Base-by-base conservation (phyloP, 2,888 invertebrate species). In the Isotomurus palustris region DNA sequence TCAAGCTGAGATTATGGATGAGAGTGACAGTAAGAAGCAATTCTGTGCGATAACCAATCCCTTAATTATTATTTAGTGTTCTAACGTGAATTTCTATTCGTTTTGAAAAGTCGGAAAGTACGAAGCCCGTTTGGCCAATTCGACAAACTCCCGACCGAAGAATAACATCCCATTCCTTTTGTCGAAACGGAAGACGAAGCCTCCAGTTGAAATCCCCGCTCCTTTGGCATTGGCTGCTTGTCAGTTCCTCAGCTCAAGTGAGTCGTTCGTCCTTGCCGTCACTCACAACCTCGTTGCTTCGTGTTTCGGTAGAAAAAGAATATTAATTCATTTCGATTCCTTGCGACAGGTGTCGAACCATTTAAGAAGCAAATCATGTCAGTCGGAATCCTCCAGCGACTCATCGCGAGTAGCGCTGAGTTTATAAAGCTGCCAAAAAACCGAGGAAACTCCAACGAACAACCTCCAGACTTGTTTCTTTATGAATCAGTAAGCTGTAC, bases 171-270 rank as follows among this genome's bases (percentile, higher is more conserved):
- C 68, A 8, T 66, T 60, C 27, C 47, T 22, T 50, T 21, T 49
- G 3, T 22, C 25, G 3, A 50, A 50, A 22, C 21, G 40, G 4
- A 84, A 86, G 71, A 87, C 87, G 72, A 83, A 84, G 72, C 87
- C 87, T 72, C 81, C 83, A 43, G 86, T 90, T 63, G 85, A 88
- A 66, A 88, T 96, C 72, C 91, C 93, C 3, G 92, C 95, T 0
- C 96, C 96, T 74, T 80, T 97, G 60, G 87, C 90, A 0, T 78
- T 95, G 59, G 96, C 96, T 54, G 89, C 93, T 68, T 93, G 89
- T 81, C 96, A 96, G 78, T 97, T 89, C 76, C 79, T 97, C 60
- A 90, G 89, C 72, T 90, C 94, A 65, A 86, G 94, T 94, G 78
- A 83, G 85, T 24, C 24, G 14, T 27, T 27, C 19, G n/a, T n/a